A percentile compares a stretch with the other conserved stretches of the same genome.
Evolutionary conservation across 2,113 vertebrate species (phyloP).

Genomic region (Ptilonorhynchus violaceus): DNA sequence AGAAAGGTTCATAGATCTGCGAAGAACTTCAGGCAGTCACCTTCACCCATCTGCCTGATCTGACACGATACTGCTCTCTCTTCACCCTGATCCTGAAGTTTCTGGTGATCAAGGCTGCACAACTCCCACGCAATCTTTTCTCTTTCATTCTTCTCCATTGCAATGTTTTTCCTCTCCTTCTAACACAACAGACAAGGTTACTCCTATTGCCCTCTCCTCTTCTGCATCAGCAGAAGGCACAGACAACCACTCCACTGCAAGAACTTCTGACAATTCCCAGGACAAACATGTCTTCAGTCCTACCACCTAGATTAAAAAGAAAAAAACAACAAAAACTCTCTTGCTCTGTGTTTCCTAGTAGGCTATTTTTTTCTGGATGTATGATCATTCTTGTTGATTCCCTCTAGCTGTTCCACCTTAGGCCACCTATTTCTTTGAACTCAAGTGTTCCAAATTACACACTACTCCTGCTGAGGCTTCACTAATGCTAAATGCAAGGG

Average conservation of each 20-base stretch:
- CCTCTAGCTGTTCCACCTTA: not conserved
- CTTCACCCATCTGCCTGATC: not conserved
- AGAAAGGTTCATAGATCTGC: not conserved
- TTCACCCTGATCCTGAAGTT: not conserved
- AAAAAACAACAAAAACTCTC: not conserved
- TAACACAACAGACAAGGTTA: not conserved
- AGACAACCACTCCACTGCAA: not conserved
- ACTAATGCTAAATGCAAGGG: not conserved
- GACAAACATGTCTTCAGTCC: not conserved
- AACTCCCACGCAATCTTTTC: not conserved
- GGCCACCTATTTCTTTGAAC: not conserved
- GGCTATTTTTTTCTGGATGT: not conserved
- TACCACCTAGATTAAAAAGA: not conserved
- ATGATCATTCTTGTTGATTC: not conserved
- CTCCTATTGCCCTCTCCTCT: not conserved
- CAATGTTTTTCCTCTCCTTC: not conserved
- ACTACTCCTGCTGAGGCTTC: not conserved
- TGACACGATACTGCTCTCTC: rapidly evolving
- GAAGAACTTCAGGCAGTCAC: not conserved
- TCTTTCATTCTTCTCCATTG: not conserved
- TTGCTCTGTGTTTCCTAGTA: not conserved
- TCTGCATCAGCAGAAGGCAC: not conserved
- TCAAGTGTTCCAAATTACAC: not conserved
- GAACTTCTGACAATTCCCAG: not conserved
- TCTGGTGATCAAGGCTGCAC: not conserved